These are phyloP conservation scores for Conopomorpha cramerella DNA, from an alignment of 1,140 invertebrate genomes.

Conservation along the genomic window DNA sequence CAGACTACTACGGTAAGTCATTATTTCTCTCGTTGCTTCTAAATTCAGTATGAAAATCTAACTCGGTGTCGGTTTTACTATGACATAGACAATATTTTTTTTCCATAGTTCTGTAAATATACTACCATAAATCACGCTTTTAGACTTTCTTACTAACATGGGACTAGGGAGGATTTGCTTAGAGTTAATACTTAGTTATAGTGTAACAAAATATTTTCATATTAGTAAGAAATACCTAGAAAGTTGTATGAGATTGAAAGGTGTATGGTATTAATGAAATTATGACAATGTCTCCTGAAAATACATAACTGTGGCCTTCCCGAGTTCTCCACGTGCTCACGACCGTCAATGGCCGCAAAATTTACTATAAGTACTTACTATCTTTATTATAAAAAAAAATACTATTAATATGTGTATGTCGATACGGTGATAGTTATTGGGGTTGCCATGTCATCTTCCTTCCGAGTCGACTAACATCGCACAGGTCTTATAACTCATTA, in stretches of 20 bases:
- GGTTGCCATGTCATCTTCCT: slow-evolving; percentile 46
- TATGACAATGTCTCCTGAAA: slow-evolving; percentile 3
- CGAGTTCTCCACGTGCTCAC: slow-evolving; percentile 57
- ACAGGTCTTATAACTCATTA: slow-evolving; percentile 44
- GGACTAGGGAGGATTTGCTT: slow-evolving; percentile 31
- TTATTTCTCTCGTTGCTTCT: slow-evolving; percentile 67
- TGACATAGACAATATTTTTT: slow-evolving; percentile 15
- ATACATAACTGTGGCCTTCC: slow-evolving; percentile 61
- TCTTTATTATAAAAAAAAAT: slow-evolving; percentile 6
- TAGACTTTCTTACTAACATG: slow-evolving; percentile 51
- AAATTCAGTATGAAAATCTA: slow-evolving; percentile 22
- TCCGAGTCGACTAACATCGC: slow-evolving; percentile 47
- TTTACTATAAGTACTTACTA: too few species aligned
- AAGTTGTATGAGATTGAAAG: slow-evolving; percentile 17
- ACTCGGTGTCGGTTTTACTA: slow-evolving; percentile 39
- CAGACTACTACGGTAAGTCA: slow-evolving; percentile 99
- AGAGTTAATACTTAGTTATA: slow-evolving; percentile 14
- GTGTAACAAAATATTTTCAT: slow-evolving; percentile 14
- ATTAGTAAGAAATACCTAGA: slow-evolving; percentile 27
- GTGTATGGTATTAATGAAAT: slow-evolving; percentile 20
- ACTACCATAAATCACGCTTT: slow-evolving; percentile 43
- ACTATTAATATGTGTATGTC: slow-evolving; percentile 38
- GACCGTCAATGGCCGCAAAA: slow-evolving; percentile 23
- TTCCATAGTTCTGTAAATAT: slow-evolving; percentile 30
- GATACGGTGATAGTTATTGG: slow-evolving; percentile 50